A percentile compares a stretch with the other conserved stretches of the same genome.
phyloP scores from a whole-genome alignment of 2,888 invertebrate genomes.

The Lutraria lutraria region DNA sequence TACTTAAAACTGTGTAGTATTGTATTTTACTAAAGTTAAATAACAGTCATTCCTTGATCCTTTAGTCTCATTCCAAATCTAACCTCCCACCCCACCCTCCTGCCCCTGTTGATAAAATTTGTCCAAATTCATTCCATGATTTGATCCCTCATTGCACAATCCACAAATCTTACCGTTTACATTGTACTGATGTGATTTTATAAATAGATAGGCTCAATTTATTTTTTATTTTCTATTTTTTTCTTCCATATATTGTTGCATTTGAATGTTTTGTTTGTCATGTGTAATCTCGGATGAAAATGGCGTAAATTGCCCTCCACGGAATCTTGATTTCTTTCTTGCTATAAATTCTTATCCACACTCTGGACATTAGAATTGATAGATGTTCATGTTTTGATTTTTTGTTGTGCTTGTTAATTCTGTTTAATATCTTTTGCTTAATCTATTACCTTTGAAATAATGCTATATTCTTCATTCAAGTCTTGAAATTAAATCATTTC shows the following conservation, averaged over 20 bases:
- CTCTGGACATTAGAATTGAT: not conserved
- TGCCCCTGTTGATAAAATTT: not conserved
- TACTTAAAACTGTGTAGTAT: not conserved
- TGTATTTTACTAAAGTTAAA: slow-evolving; percentile 3
- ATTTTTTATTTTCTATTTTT: slow-evolving; percentile 25
- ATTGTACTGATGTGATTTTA: slow-evolving; percentile 27
- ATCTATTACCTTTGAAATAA: not conserved
- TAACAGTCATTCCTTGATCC: slow-evolving; percentile 38
- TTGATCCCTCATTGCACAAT: slow-evolving; percentile 5
- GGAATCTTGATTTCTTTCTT: not conserved
- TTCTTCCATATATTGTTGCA: not conserved
- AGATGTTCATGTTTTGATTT: not conserved
- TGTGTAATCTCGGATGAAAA: slow-evolving; percentile 3
- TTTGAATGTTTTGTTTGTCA: slow-evolving; percentile 16
- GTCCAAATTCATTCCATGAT: slow-evolving; percentile 23
- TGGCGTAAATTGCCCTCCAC: slow-evolving; percentile 17
- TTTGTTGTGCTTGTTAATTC: not conserved
- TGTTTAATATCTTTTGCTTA: not conserved
- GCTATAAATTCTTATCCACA: not conserved
- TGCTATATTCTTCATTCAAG: not conserved
- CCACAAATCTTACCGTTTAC: not conserved
- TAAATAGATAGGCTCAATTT: slow-evolving; percentile 46
- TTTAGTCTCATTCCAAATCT: slow-evolving; percentile 26
- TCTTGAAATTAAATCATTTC: not conserved
- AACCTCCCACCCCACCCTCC: not conserved